Evolutionary conservation across 2,888 invertebrate genomes (phyloP), one percentile per base, ranked within the genome.

Genomic region (Apamea sordens): DNA sequence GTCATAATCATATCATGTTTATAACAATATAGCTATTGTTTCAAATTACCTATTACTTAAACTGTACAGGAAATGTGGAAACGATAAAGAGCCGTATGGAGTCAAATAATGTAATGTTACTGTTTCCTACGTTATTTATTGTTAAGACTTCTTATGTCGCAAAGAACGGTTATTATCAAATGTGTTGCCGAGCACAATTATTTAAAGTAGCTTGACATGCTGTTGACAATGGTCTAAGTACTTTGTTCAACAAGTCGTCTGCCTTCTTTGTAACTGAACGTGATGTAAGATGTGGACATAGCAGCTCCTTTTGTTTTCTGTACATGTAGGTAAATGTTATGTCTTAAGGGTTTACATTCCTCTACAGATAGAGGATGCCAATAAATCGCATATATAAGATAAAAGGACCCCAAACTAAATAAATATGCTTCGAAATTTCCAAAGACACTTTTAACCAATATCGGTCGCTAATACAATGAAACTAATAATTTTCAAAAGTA

Each of bases 1-100:
- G 75, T 76, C 80, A 78, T 77, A 82, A 79, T 83, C 79, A 80
- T 77, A 78, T 86, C 65, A 73, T 77, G 72, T 78, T 80, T 77
- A 80, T 70, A 80, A 79, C 86, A 77, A 83, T 80, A 85, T 81
- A 69, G 32, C 80, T 80, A 86, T 88, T 88, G 83, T 88, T 82
- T 79, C 56, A 73, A 70, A 77, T 83, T 79, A 79, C 69, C 73
- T 82, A 76, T 79, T 77, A 77, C 77, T 75, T 76, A 78, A 80
- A 85, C 83, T 85, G 76, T 77, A 86, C 67, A 68, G 87, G 83
- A 88, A 88, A 88, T 88, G 77, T 77, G 28, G 83, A 86, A 83
- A 86, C 63, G 76, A 78, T 76, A 80, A 83, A 59, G 21, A 80
- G 41, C 75, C 13, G 18, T 77, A 73, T 80, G 71, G 44, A 73